A percentile compares a stretch with the other conserved stretches of the same genome.
Evolutionary conservation across 2,888 invertebrate genomes (phyloP).

Genomic region (Philereme transversata): DNA sequence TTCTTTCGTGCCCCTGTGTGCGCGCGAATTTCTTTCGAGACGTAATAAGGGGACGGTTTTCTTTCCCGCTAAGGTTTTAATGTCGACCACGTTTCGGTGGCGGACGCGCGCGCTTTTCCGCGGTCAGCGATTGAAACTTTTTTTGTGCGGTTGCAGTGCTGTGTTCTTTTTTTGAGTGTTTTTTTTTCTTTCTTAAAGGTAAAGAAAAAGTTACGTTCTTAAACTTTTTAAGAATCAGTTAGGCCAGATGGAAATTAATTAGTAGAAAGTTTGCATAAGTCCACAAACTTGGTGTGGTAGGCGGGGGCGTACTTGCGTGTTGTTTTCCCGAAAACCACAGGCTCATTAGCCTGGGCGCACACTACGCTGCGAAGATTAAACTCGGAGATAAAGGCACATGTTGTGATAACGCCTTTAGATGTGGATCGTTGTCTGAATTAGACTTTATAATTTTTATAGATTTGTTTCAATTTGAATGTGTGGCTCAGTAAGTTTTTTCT

Average conservation of each 20-base stretch:
- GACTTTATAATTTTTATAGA: neutral
- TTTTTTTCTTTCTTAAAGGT: constrained; percentile 37
- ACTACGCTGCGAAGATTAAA: constrained; percentile 74
- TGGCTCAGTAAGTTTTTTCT: neutral
- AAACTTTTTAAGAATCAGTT: neutral
- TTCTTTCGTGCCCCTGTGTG: constrained; percentile 79
- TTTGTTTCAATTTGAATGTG: neutral
- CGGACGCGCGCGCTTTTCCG: constrained; percentile 79
- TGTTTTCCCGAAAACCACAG: constrained; percentile 78
- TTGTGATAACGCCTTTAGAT: constrained; percentile 64
- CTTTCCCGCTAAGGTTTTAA: constrained; percentile 84
- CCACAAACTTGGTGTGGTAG: constrained; percentile 55
- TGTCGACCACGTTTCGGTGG: constrained; percentile 83
- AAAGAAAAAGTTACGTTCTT: constrained; percentile 12
- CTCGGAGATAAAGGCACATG: constrained; percentile 69
- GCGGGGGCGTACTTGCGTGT: constrained; percentile 62
- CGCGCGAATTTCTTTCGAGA: constrained; percentile 83
- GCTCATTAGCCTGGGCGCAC: constrained; percentile 78
- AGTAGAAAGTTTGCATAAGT: constrained; percentile 67
- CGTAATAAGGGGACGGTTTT: constrained; percentile 83
- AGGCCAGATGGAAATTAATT: constrained; percentile 57
- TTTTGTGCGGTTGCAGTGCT: constrained; percentile 48
- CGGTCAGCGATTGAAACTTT: constrained; percentile 71
- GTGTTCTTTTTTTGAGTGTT: constrained; percentile 37
- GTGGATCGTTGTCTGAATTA: constrained; percentile 37